Evolutionary conservation across 2,888 invertebrate genomes (phyloP), one percentile per base, ranked within the genome.

Genomic region (Carpatolechia fugitivella): DNA sequence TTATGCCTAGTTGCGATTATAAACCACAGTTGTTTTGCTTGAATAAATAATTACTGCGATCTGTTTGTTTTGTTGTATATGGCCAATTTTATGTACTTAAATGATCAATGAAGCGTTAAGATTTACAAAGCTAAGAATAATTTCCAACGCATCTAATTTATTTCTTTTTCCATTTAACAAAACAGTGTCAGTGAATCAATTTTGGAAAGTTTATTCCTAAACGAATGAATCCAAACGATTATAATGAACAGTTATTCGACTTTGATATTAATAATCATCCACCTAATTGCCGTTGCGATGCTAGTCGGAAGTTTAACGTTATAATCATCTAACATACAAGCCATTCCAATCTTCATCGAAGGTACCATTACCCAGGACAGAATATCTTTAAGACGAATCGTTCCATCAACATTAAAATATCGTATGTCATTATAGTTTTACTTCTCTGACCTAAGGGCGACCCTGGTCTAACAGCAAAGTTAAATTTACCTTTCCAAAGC

Each of bases 361-460:
- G 20, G 30, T 31, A 8, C 20, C 24, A 48, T 30, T 54, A 54
- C 48, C 47, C n/a, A 18, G 29, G 36, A 48, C 40, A 38, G 38
- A 48, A 16, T 7, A 31, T 38, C 35, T 49, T 14, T 6, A 35
- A 50, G 60, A 66, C 63, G 59, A 64, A 67, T 63, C 60, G 57
- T 53, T 56, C 30, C 56, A 60, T 53, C 52, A 61, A 61, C 63
- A 65, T 67, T 65, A 64, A 72, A 63, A 65, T 66, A 72, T 68
- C 63, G 59, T 59, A 56, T 60, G 69, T 67, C 69, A 69, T 71
- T 69, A 74, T 57, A 64, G 64, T 66, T 69, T 68, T 69, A 65
- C 66, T 65, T 64, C 54, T 56, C 61, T 68, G 62, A 66, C 69
- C 65, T 40, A 53, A 44, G 31, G 30, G 49, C 41, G 51, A 51